Percentiles rank a stretch among this genome's conserved stretches.
These are phyloP conservation scores for Tortrix viridana DNA, from an alignment of 2,888 invertebrate species.

Conservation along the genomic window DNA sequence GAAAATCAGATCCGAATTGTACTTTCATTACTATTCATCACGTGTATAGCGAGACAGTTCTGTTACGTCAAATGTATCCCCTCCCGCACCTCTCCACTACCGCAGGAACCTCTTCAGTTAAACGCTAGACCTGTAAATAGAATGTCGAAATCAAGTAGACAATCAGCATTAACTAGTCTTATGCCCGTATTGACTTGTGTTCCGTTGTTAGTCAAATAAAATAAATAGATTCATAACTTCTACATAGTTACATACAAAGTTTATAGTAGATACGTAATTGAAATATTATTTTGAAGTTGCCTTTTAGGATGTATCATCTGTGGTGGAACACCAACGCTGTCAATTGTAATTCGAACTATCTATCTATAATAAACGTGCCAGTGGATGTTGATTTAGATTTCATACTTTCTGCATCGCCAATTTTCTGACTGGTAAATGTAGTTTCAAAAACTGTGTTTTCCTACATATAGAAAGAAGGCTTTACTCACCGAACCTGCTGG, in stretches of 20 bases:
- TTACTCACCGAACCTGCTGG: too few species aligned
- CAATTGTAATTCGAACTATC: conserved; percentile 31
- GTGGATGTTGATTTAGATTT: neutral
- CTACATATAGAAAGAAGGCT: neutral
- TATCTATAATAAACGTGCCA: conserved; percentile 21
- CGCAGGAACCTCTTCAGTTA: too few species aligned
- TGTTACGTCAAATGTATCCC: too few species aligned
- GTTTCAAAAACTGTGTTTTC: conserved; percentile 4
- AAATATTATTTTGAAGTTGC: conserved; percentile 52
- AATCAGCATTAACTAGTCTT: neutral
- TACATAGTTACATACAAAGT: conserved; percentile 36
- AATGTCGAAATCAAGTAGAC: conserved; percentile 33
- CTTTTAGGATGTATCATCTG: conserved; percentile 51
- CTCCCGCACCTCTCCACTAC: too few species aligned
- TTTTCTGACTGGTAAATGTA: neutral
- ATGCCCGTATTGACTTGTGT: conserved; percentile 12
- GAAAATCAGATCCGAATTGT: too few species aligned
- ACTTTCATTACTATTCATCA: too few species aligned
- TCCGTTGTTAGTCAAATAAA: conserved; percentile 18
- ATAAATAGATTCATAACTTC: conserved; percentile 24
- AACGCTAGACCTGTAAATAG: too few species aligned
- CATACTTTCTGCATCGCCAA: conserved; percentile 9
- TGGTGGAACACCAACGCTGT: conserved; percentile 38
- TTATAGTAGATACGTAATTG: conserved; percentile 39
- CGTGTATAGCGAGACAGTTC: too few species aligned